phyloP scores from a whole-genome alignment of 2,888 invertebrate species.

The Drosophila aldrichi region DNA sequence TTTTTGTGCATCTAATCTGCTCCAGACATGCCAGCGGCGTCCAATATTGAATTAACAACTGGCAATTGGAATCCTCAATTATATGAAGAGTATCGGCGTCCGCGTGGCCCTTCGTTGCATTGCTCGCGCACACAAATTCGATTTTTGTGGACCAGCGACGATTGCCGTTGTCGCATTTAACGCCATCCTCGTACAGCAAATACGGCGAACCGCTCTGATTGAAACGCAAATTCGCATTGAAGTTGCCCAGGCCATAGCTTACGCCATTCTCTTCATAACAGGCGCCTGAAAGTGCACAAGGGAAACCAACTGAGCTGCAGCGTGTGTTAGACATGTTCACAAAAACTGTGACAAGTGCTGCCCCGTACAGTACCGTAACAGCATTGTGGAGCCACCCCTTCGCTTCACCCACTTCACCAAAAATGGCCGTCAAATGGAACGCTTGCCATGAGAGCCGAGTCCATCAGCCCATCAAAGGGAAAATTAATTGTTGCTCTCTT shows the following conservation, averaged over 20 bases:
- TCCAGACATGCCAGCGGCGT: constrained; percentile 84
- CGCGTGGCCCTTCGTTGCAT: constrained; percentile 68
- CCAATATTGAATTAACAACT: constrained; percentile 84
- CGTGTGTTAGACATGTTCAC: constrained; percentile 24
- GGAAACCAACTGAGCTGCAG: constrained; percentile 11
- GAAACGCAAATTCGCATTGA: constrained; percentile 82
- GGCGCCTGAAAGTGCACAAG: constrained; percentile 78
- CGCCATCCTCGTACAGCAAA: constrained; percentile 83
- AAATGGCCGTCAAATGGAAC: constrained; percentile 29
- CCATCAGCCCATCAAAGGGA: constrained; percentile 37
- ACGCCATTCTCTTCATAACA: constrained; percentile 76
- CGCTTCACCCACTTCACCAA: no score
- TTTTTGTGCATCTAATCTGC: constrained; percentile 83
- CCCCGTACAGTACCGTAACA: not conserved
- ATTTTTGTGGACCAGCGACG: constrained; percentile 84
- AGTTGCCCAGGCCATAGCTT: constrained; percentile 80
- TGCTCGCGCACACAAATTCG: constrained; percentile 84
- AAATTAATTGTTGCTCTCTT: constrained; percentile 55
- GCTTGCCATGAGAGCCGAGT: constrained; percentile 17
- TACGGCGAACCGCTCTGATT: constrained; percentile 84
- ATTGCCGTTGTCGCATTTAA: constrained; percentile 57
- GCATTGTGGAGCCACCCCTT: not conserved
- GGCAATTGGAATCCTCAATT: constrained; percentile 85
- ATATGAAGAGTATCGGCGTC: constrained; percentile 72
- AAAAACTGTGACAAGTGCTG: constrained; percentile 21